These are phyloP conservation scores for Epinotia demarniana DNA, from an alignment of 2,888 invertebrate species.

Conservation along the genomic window DNA sequence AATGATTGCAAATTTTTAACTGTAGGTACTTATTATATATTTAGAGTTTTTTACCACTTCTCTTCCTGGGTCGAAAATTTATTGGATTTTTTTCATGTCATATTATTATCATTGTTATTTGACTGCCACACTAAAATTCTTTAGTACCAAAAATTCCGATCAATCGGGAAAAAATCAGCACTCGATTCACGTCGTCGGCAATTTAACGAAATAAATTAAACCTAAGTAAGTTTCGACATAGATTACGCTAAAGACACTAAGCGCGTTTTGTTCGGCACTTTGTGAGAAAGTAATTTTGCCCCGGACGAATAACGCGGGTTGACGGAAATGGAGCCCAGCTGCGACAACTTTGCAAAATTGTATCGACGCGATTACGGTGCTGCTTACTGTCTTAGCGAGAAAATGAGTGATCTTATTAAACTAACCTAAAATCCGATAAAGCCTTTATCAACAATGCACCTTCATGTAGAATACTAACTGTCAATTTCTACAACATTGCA, in stretches of 20 bases:
- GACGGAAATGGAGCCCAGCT: conserved; percentile 44
- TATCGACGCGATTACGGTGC: conserved; percentile 34
- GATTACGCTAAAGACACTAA: conserved; percentile 33
- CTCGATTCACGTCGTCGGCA: not conserved
- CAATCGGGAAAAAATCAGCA: not conserved
- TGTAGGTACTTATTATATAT: no score
- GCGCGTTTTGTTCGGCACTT: conserved; percentile 41
- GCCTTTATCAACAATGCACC: not conserved
- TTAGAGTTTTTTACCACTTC: no score
- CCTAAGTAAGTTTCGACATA: conserved; percentile 36
- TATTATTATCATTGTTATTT: no score
- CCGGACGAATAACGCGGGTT: conserved; percentile 40
- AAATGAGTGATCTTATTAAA: not conserved
- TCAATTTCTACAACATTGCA: no score
- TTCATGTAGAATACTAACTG: not conserved
- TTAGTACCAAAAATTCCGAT: not conserved
- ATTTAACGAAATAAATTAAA: conserved; percentile 29
- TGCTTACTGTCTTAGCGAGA: conserved; percentile 29
- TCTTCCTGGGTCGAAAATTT: no score
- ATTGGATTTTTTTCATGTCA: no score
- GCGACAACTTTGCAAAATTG: conserved; percentile 40
- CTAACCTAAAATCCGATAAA: not conserved
- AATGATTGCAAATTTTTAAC: no score
- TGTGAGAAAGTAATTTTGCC: conserved; percentile 43
- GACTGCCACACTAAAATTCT: not conserved